Percentiles rank a stretch among this genome's conserved stretches.
Conservation (phyloP, 2,888 invertebrate species). For the Cryptus viduatorius region DNA sequence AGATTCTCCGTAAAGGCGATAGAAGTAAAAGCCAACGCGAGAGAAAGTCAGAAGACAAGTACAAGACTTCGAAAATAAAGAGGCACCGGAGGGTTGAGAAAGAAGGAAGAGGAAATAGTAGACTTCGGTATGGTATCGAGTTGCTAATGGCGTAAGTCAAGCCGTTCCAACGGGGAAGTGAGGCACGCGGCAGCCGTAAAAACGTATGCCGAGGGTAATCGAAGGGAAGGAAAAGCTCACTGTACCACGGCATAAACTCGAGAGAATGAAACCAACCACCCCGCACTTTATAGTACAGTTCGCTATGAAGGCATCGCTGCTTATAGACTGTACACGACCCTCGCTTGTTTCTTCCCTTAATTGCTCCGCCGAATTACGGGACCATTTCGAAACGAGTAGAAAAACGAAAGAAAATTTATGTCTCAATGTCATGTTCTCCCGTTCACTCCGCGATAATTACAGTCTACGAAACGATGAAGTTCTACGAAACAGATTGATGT, state of each 20-base stretch:
- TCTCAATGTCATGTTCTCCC: constrained; percentile 40
- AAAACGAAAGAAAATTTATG: constrained; percentile 76
- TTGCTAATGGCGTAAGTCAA: constrained; percentile 83
- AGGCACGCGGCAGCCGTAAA: constrained; percentile 74
- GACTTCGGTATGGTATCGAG: constrained; percentile 75
- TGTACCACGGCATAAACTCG: constrained; percentile 41
- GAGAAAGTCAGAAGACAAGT: constrained; percentile 22
- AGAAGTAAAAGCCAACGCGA: constrained; percentile 1
- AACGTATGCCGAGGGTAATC: constrained; percentile 80
- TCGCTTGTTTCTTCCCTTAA: constrained; percentile 74
- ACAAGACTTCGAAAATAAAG: constrained; percentile 29
- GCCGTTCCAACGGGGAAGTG: constrained; percentile 62
- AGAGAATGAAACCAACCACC: constrained; percentile 38
- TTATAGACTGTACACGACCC: constrained; percentile 30
- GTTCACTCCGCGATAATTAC: constrained; percentile 38
- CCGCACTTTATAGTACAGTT: constrained; percentile 36
- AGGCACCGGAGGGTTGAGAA: constrained; percentile 18
- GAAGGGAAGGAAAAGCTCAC: constrained; percentile 77
- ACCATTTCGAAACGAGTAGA: constrained; percentile 67
- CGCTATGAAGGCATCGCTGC: not conserved
- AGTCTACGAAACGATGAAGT: not conserved
- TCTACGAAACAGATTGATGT: not conserved
- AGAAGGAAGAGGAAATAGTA: constrained; percentile 60
- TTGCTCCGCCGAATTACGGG: constrained; percentile 78
- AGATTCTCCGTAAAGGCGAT: not conserved